Conservation (phyloP, 2,888 invertebrate genomes). For the Hirtodrosophila histrioides region DNA sequence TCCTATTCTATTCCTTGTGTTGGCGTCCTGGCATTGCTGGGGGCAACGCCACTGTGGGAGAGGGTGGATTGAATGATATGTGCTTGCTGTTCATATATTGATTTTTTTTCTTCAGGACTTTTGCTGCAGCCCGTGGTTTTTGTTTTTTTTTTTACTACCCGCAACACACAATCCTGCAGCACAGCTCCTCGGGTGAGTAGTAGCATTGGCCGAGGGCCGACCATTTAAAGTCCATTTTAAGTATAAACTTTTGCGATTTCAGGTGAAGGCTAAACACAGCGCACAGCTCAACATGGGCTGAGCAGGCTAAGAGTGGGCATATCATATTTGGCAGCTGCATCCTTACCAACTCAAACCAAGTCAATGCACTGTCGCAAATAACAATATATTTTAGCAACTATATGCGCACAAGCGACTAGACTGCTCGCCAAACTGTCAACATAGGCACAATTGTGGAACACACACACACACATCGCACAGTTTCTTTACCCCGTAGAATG, state of each 20-base stretch:
- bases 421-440: conserved; percentile 16
- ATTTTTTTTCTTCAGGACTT: conserved; percentile 31
- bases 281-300: conserved; percentile 45
- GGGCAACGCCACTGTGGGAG: conserved; percentile 49
- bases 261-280: conserved; percentile 21
- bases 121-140: conserved; percentile 7
- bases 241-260: conserved; percentile 11
- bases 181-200: conserved; percentile 33
- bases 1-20: conserved; percentile 25
- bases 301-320: conserved; percentile 6
- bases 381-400: conserved; percentile 22
- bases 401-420: conserved; percentile 16
- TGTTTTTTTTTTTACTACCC: conserved; percentile 15
- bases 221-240: conserved; percentile 9
- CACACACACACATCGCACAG: conserved; percentile 28
- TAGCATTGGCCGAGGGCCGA: not conserved
- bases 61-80: conserved; percentile 43
- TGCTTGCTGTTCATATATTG: conserved; percentile 35
- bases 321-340: conserved; percentile 1
- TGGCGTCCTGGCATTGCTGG: conserved; percentile 45
- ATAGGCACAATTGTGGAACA: conserved; percentile 33
- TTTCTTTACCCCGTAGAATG: conserved; percentile 22
- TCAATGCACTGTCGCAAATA: conserved; percentile 28
- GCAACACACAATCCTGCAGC: conserved; percentile 17
- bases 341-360: conserved; percentile 1